phyloP scores from a whole-genome alignment of 2,797 vertebrate species.

The Pseudomugil tenellus region DNA sequence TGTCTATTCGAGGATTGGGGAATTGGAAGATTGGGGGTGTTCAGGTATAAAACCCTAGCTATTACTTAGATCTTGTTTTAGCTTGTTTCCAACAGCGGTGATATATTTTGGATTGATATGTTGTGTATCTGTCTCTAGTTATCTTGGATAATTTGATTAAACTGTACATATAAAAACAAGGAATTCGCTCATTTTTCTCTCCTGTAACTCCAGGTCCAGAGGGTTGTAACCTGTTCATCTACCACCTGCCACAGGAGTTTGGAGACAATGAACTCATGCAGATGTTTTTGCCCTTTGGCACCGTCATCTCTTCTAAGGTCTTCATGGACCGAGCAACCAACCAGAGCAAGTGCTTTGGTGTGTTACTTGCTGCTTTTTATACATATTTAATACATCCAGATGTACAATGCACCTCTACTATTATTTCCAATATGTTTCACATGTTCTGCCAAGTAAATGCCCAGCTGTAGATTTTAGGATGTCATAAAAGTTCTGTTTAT shows the following conservation, averaged over 20 bases:
- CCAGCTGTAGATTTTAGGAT: background rate
- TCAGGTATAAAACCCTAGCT: no score
- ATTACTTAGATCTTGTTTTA: no score
- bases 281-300: constrained; percentile 98
- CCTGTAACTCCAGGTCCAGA: constrained; percentile 89
- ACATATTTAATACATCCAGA: background rate
- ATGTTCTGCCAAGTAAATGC: background rate
- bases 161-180: constrained; percentile 28
- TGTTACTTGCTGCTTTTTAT: constrained; percentile 53
- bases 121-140: constrained; percentile 35
- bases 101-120: no score
- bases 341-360: constrained; percentile 99
- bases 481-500: background rate
- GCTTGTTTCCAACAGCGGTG: no score
- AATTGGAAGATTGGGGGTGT: no score
- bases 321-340: constrained; percentile 99
- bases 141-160: constrained; percentile 36
- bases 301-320: constrained; percentile 98
- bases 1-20: no score
- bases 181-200: constrained; percentile 30
- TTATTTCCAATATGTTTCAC: background rate
- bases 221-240: constrained; percentile 99
- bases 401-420: background rate
- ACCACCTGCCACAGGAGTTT: constrained; percentile 99
- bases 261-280: constrained; percentile 99